Evolutionary conservation across 1,140 invertebrate genomes (phyloP).

Genomic region (Drosophila burlai): DNA sequence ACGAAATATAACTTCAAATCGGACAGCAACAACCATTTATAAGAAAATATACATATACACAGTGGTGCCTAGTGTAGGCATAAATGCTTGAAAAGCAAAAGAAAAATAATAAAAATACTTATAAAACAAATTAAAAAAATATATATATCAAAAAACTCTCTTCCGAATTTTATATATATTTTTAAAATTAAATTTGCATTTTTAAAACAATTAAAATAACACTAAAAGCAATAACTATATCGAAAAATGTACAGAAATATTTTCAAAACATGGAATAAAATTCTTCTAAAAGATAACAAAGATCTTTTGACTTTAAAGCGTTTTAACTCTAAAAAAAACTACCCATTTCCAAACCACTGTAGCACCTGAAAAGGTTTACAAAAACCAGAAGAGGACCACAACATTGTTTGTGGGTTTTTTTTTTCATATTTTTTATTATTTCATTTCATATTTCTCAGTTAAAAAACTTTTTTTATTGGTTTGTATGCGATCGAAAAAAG

Average conservation of each 20-base stretch:
- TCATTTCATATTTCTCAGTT: slow-evolving; percentile 19
- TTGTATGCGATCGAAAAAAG: slow-evolving; percentile 35
- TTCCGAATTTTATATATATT: not conserved
- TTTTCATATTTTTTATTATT: slow-evolving; percentile 13
- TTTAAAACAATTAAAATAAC: no score
- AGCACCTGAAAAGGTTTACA: slow-evolving; percentile 6
- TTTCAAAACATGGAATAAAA: not conserved
- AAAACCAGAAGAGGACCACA: slow-evolving; percentile 10
- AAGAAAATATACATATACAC: slow-evolving; percentile 5
- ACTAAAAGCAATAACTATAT: no score
- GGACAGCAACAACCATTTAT: slow-evolving; percentile 8
- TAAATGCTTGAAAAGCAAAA: not conserved
- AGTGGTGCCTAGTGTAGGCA: not conserved
- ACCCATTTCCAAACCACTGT: not conserved
- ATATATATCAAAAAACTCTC: not conserved
- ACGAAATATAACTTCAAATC: slow-evolving; percentile 21
- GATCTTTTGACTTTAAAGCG: not conserved
- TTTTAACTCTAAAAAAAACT: not conserved
- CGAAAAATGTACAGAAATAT: not conserved
- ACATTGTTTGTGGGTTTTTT: slow-evolving; percentile 27
- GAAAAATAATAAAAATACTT: not conserved
- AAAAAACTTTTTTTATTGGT: slow-evolving; percentile 51
- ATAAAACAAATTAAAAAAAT: not conserved
- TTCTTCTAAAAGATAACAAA: not conserved
- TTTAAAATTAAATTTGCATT: no score